phyloP scores from a whole-genome alignment of 2,888 invertebrate genomes.

The Philonicus albiceps region DNA sequence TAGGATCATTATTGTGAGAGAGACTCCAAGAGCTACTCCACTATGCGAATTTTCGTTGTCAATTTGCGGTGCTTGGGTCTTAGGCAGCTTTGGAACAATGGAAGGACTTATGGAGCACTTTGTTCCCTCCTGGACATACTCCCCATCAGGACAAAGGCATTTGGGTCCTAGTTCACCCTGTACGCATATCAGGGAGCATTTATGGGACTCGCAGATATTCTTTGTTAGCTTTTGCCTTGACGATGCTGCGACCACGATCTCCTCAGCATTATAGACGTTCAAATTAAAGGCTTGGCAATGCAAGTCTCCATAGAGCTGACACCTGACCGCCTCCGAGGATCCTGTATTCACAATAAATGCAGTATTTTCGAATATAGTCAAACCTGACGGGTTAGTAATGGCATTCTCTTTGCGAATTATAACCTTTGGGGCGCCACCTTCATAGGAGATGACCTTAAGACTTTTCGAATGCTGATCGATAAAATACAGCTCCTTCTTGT shows the following conservation, averaged over 20 bases:
- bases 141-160: conserved; percentile 69
- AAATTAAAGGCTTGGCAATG: conserved; percentile 65
- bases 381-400: conserved; percentile 68
- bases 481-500: conserved; percentile 75
- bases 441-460: conserved; percentile 66
- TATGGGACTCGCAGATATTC: conserved; percentile 66
- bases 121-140: conserved; percentile 57
- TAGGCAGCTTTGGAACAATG: background rate
- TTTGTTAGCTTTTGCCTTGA: conserved; percentile 66
- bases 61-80: background rate
- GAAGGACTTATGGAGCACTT: conserved; percentile 54
- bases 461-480: conserved; percentile 70
- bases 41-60: background rate
- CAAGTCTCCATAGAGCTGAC: conserved; percentile 66
- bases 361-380: conserved; percentile 78
- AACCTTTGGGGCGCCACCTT: conserved; percentile 63
- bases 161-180: conserved; percentile 63
- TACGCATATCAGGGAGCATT: conserved; percentile 72
- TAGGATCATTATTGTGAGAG: conserved; percentile 48
- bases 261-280: conserved; percentile 63
- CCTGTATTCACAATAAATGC: conserved; percentile 74
- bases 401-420: conserved; percentile 64
- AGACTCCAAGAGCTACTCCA: conserved; percentile 45
- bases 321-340: conserved; percentile 68
- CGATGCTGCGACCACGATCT: conserved; percentile 66